A percentile compares a stretch with the other conserved stretches of the same genome.
Evolutionary conservation across 2,113 vertebrate species (phyloP).

Genomic region (Lonchura striata): DNA sequence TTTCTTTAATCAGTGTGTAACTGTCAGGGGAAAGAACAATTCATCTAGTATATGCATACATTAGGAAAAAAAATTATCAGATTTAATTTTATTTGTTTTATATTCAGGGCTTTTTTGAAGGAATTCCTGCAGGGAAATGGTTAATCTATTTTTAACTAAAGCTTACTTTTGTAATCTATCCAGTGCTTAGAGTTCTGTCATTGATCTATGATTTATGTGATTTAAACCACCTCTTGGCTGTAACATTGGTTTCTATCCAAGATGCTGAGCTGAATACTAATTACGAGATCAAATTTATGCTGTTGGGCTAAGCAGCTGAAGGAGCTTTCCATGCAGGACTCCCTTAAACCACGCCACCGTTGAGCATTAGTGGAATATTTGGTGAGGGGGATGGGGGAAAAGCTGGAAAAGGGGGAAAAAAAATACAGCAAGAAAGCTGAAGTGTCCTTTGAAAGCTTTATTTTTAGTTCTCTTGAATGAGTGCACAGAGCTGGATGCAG

Average conservation of each 20-base stretch:
- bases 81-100: slow-evolving; percentile 74
- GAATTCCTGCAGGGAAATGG: slow-evolving; percentile 77
- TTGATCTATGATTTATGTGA: slow-evolving; percentile 90
- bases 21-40: slow-evolving; percentile 61
- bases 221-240: slow-evolving; percentile 84
- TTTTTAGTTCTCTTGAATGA: slow-evolving; percentile 18
- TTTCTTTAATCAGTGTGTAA: slow-evolving; percentile 59
- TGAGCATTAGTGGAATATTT: slow-evolving; percentile 58
- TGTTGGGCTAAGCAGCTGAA: slow-evolving; percentile 78
- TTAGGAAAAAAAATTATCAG: slow-evolving; percentile 57
- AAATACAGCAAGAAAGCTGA: slow-evolving; percentile 4
- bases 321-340: slow-evolving; percentile 72
- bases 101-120: slow-evolving; percentile 45
- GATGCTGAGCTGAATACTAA: slow-evolving; percentile 88
- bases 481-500: not conserved
- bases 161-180: slow-evolving; percentile 87
- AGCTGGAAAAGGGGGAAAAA: not conserved
- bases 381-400: not conserved
- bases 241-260: slow-evolving; percentile 83
- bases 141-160: slow-evolving; percentile 88
- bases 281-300: slow-evolving; percentile 87
- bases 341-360: slow-evolving; percentile 55
- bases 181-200: slow-evolving; percentile 83
- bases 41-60: slow-evolving; percentile 58
- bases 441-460: slow-evolving; percentile 32